Percentiles rank a stretch among this genome's conserved stretches.
phyloP scores from a whole-genome alignment of 2,797 vertebrate species.

The Acanthurus tractus region DNA sequence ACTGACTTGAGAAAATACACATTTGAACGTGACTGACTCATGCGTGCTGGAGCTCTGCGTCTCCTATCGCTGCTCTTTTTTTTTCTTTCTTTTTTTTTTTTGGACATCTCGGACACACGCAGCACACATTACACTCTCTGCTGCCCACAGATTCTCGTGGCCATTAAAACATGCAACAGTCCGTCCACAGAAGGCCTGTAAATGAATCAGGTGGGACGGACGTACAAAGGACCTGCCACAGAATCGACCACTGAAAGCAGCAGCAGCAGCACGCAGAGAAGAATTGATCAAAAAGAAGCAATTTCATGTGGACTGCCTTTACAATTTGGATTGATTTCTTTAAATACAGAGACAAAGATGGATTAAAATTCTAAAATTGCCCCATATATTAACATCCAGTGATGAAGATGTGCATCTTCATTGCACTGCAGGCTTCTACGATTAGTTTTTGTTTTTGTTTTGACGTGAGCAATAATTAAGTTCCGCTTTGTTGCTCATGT shows the following conservation, averaged over 20 bases:
- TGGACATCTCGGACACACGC: conserved; percentile 31
- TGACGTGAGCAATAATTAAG: conserved; percentile 54
- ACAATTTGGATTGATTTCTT: not conserved
- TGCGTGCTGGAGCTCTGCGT: conserved; percentile 23
- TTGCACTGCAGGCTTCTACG: not conserved
- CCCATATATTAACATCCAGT: not conserved
- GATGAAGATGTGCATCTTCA: conserved; percentile 19
- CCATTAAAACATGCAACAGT: conserved; percentile 64
- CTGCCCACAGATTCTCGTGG: conserved; percentile 56
- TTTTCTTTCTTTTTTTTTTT: conserved; percentile 22
- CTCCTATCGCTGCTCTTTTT: conserved; percentile 37
- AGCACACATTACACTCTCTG: conserved; percentile 35
- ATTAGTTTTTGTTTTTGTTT: conserved; percentile 32
- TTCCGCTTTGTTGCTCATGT: conserved; percentile 39
- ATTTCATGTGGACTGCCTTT: conserved; percentile 20
- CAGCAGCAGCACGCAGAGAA: conserved; percentile 12
- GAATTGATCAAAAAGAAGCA: conserved; percentile 40
- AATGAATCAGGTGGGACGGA: conserved; percentile 61
- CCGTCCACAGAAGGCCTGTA: conserved; percentile 39
- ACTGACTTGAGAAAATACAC: conserved; percentile 78
- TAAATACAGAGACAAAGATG: not conserved
- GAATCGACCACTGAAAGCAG: conserved; percentile 37
- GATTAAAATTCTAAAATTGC: conserved; percentile 8
- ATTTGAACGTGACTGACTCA: conserved; percentile 70
- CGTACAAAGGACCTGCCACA: conserved; percentile 48